phyloP scores from a whole-genome alignment of 2,113 vertebrate species.

The Asarcornis scutulata region DNA sequence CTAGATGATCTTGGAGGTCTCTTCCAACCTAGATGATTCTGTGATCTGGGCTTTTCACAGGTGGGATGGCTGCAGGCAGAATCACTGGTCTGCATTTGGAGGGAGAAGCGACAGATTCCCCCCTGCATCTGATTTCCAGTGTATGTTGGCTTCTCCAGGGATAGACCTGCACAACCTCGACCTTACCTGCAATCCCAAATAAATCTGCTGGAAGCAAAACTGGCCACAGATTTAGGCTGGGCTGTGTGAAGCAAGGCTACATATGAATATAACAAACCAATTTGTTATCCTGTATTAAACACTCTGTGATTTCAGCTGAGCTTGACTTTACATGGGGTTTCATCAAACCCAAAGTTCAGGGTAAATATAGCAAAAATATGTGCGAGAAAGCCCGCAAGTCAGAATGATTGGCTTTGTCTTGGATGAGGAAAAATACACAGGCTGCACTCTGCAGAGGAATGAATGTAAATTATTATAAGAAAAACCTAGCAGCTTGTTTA shows the following conservation, averaged over 20 bases:
- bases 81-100: neutral
- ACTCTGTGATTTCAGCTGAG: neutral
- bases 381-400: neutral
- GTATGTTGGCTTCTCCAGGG: neutral
- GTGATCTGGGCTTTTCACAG: accelerated
- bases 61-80: neutral
- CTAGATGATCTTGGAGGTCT: too few relatives aligned
- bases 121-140: neutral
- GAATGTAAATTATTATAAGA: slow-evolving; percentile 27
- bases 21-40: too few relatives aligned
- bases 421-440: neutral
- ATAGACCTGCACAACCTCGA: neutral
- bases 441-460: neutral
- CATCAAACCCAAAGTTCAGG: slow-evolving; percentile 13
- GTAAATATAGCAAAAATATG: slow-evolving; percentile 21
- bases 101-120: neutral
- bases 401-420: slow-evolving; percentile 29
- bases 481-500: slow-evolving; percentile 43
- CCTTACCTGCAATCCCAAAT: neutral
- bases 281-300: neutral
- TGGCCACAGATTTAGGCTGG: neutral
- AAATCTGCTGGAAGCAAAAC: neutral
- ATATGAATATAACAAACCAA: slow-evolving; percentile 9
- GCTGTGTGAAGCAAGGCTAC: neutral
- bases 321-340: neutral